Base-by-base conservation (phyloP, 2,113 vertebrate genomes). In the Scytalopus superciliaris region DNA sequence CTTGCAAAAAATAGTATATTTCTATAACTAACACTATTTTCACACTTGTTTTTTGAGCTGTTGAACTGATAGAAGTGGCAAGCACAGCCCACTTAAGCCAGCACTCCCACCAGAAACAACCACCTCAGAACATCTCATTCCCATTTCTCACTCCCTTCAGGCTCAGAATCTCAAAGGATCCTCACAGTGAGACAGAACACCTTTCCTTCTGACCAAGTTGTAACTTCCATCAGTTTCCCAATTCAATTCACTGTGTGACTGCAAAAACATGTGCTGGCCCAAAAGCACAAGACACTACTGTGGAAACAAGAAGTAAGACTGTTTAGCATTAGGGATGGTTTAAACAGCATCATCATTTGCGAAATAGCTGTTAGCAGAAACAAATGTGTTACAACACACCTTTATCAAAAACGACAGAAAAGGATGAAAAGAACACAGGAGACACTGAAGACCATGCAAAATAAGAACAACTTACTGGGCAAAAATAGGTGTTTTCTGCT, bases 401-500 rank as follows among this genome's bases (percentile, higher is more conserved):
- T 63, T 93, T 45, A 59, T 39, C 44, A 66, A 62, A 73, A 77
- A 44, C 10, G 8, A 60, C 72, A 76, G 27, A 30, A 92, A 70
- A 76, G 25, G 12, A 52, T 28, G 31, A 66, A 66, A 87, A 33
- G 8, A 80, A 76, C 10, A 30, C 30, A 77, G 30, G 40, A 62
- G 52, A 66, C 5, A 4, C 2, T 50, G 33, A 82, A 62, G 44
- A 83, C 27, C 55, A 42, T 24, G 3, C 6, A n/a, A 86, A 86
- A 19, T 5, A 63, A 62, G 37, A 79, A 49, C 50, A 75, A 97
- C 99, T 99, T 94, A 99, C 99, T 91, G 99, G 99, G 96, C 99
- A 99, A 97, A 99, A 99, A 96, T 98, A 99, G 84, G 99, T 99
- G 91, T 99, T 99, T 94, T 99, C 98, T 56, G 98, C 98, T 7